Conservation (phyloP, 2,797 vertebrate species). For the Aldrovandia affinis region DNA sequence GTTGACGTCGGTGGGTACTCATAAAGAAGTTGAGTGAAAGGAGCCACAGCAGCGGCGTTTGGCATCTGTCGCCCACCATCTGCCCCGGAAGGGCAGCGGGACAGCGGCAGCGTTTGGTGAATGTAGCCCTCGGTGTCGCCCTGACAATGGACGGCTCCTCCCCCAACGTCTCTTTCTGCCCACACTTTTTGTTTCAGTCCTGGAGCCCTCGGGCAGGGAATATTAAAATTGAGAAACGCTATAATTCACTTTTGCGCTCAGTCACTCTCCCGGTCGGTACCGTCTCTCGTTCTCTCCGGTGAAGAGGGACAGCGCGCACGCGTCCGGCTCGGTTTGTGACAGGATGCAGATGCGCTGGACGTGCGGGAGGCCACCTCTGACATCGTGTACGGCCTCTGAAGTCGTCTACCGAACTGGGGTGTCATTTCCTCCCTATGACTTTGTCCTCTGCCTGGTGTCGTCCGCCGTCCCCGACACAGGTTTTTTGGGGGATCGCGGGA, state of each 20-base stretch:
- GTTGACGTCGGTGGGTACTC: neutral
- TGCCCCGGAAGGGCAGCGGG: neutral
- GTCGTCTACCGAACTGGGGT: too few relatives aligned
- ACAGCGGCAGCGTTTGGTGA: constrained; percentile 2
- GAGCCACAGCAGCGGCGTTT: constrained; percentile 3
- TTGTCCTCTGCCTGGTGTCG: neutral
- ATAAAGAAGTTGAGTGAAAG: neutral
- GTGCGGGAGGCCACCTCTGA: neutral
- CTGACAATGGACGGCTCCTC: constrained; percentile 24
- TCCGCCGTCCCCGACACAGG: neutral
- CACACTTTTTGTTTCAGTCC: constrained; percentile 8
- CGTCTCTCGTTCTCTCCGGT: neutral
- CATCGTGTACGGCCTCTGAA: neutral
- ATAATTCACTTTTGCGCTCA: constrained; percentile 8
- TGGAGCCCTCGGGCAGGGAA: constrained; percentile 13
- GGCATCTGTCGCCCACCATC: constrained; percentile 1
- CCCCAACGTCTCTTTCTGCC: constrained; percentile 7
- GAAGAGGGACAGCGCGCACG: neutral
- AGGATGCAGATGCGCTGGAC: neutral
- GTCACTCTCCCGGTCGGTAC: neutral
- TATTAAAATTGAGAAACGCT: neutral
- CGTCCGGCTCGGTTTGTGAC: neutral
- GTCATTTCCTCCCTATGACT: too few relatives aligned
- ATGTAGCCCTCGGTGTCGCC: constrained; percentile 5
- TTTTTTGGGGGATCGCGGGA: neutral